These are phyloP conservation scores for Tetramorium alpestre DNA, from an alignment of 1,140 invertebrate genomes.

Conservation along the genomic window DNA sequence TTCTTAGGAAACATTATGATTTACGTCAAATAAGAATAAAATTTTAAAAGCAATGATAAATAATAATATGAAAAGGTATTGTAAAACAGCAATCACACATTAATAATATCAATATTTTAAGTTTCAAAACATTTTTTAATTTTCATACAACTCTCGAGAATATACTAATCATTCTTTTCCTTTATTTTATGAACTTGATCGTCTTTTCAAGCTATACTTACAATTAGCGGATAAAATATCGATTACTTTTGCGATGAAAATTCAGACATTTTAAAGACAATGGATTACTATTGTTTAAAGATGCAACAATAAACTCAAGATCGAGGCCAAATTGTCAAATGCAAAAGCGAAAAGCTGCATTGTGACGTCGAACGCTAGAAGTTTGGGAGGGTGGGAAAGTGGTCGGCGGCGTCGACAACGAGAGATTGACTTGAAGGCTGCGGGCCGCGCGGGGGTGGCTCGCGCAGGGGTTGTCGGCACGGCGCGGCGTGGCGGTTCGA, in stretches of 20 bases:
- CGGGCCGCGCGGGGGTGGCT: slow-evolving; percentile 60
- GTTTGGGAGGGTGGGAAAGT: neutral
- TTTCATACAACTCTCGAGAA: neutral
- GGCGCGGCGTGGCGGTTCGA: slow-evolving; percentile 5
- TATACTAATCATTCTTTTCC: neutral
- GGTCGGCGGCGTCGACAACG: slow-evolving; percentile 53
- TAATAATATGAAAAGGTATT: neutral
- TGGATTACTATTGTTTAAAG: neutral
- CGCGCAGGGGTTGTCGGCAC: slow-evolving; percentile 51
- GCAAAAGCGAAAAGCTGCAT: slow-evolving; percentile 73
- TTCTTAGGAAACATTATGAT: neutral
- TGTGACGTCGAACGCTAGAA: slow-evolving; percentile 69
- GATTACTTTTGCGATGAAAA: neutral
- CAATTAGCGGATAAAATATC: neutral
- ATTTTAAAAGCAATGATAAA: neutral
- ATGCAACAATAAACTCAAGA: slow-evolving; percentile 5
- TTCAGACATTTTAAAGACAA: neutral
- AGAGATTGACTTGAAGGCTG: slow-evolving; percentile 63
- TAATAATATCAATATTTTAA: neutral
- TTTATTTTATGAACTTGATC: neutral
- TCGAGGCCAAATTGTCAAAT: slow-evolving; percentile 60
- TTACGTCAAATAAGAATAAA: neutral
- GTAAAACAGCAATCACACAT: neutral
- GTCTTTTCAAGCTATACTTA: neutral
- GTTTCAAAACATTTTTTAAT: neutral